Conservation (phyloP, 2,113 vertebrate species). For the Notarius lentiginosus region DNA sequence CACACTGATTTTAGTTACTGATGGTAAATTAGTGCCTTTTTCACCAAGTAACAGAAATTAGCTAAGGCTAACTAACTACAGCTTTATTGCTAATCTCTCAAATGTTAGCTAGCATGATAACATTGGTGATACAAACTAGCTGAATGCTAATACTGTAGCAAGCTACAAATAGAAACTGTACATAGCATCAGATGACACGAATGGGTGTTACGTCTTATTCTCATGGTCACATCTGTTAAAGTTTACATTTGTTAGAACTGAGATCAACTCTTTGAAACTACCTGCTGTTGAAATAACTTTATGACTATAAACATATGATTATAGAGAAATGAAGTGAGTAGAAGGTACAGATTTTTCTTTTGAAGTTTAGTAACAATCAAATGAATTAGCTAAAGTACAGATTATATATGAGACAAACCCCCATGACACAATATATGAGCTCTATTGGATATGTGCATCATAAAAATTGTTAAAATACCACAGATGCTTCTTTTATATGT, state of each 20-base stretch:
- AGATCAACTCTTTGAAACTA: neutral
- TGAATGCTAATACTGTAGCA: neutral
- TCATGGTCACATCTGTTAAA: neutral
- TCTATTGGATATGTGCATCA: slow-evolving; percentile 46
- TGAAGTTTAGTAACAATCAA: neutral
- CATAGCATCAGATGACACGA: neutral
- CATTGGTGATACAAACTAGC: neutral
- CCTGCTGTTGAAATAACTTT: neutral
- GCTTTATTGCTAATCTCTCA: neutral
- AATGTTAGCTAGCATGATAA: neutral
- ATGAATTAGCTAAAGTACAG: neutral
- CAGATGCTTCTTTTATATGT: neutral
- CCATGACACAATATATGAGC: neutral
- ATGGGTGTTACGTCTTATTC: neutral
- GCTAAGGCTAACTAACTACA: neutral
- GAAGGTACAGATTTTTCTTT: neutral
- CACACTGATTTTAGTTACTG: neutral
- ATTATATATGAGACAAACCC: neutral
- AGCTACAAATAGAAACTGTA: neutral
- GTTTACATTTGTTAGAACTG: neutral
- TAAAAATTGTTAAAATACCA: neutral
- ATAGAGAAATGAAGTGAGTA: neutral
- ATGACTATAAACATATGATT: neutral
- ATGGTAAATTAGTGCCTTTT: neutral
- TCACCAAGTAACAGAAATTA: neutral